Conservation (phyloP, 2,113 vertebrate genomes). For the Colius striatus region DNA sequence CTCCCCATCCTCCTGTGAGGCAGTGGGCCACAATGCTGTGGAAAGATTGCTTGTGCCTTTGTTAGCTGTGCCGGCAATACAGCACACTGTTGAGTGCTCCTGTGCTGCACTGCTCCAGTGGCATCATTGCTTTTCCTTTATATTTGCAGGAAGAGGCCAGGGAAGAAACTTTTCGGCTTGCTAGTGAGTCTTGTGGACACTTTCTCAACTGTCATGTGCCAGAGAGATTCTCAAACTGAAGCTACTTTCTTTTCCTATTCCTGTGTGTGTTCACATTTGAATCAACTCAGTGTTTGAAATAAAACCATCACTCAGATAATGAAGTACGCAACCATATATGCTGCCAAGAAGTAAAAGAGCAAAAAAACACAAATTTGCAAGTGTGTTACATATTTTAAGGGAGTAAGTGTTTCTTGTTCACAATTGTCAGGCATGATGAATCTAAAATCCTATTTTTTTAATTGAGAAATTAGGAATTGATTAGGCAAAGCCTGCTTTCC, state of each 20-base stretch:
- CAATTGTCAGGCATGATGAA: background rate
- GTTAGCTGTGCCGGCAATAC: background rate
- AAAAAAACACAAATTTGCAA: background rate
- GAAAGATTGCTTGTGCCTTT: background rate
- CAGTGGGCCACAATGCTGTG: background rate
- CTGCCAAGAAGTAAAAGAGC: background rate
- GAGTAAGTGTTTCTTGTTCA: background rate
- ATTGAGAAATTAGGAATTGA: slow-evolving; percentile 18
- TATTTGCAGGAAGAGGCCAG: background rate
- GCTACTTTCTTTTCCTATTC: background rate
- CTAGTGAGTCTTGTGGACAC: background rate
- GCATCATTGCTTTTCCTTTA: background rate
- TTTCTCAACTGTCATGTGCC: background rate
- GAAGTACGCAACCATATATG: background rate
- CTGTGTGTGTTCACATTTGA: background rate
- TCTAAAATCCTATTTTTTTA: background rate
- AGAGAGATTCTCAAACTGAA: background rate
- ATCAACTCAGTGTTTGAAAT: background rate
- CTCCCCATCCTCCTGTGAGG: background rate
- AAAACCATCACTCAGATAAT: background rate
- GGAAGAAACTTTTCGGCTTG: background rate
- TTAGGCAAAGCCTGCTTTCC: background rate
- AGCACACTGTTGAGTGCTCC: background rate
- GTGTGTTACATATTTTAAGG: background rate
- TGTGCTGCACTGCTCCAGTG: background rate